Evolutionary conservation across 2,888 invertebrate genomes (phyloP), one percentile per base, ranked within the genome.

Genomic region (Augiades crinisus): DNA sequence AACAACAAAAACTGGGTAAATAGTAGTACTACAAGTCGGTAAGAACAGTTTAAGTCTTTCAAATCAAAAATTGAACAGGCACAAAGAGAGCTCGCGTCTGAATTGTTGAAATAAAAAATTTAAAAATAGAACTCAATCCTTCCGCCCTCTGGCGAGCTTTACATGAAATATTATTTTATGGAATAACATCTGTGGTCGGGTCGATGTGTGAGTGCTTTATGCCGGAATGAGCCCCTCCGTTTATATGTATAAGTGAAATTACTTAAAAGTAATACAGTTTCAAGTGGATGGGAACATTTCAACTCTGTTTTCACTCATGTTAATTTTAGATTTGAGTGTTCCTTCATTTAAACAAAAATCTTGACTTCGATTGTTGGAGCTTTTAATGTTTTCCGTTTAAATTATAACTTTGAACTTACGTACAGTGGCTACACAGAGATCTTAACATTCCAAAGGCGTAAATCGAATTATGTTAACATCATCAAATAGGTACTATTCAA

Each of bases 161-260:
- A 89, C 88, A 88, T 87, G 88, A 88, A 88, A 89, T 89, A 88
- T 87, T 88, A 88, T 87, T 89, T 88, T 87, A 89, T 87, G 87
- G 86, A 87, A 87, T 88, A 87, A 83, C 89, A 89, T 89, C 88
- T 89, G 88, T 86, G 82, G 72, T 75, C 47, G 63, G 59, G 60
- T 62, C 61, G 51, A 60, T 78, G 80, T 82, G 81, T 83, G 85
- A 61, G 82, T 75, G 68, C 54, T 62, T 62, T 65, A 64, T 69
- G 67, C 60, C 62, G 58, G 58, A 80, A 81, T 75, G 81, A 84
- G 50, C 50, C 50, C 49, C 50, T 43, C 43, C 34, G 80, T 80
- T 82, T 81, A 85, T 81, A 81, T 80, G 81, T 78, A 80, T 75
- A 75, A 79, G 81, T 82, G 75, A 83, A 86, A 81, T 86, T 81